Conservation (phyloP, 2,113 vertebrate species). For the Boleophthalmus pectinirostris region DNA sequence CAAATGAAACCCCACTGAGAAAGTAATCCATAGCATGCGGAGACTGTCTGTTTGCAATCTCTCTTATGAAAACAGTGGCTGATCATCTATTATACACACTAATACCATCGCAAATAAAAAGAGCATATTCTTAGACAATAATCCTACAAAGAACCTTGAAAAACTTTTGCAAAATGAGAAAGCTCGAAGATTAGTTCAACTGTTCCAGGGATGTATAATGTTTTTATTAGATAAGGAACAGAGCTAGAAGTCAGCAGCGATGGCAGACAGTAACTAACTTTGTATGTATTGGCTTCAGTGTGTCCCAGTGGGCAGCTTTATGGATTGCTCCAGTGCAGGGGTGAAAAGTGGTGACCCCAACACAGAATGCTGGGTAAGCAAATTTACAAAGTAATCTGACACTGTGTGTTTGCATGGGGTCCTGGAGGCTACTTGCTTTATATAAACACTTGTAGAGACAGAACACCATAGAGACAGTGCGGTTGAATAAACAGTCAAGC, state of each 20-base stretch:
- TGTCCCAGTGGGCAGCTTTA: constrained; percentile 40
- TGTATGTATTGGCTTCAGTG: constrained; percentile 35
- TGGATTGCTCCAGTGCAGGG: constrained; percentile 51
- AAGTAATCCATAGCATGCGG: background rate
- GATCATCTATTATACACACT: background rate
- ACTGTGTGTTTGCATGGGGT: constrained; percentile 13
- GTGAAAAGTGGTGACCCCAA: constrained; percentile 53
- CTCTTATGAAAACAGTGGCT: constrained; percentile 3
- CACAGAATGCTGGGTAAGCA: constrained; percentile 65
- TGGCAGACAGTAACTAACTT: constrained; percentile 32
- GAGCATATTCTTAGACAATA: background rate
- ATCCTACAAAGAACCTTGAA: background rate
- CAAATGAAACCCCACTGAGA: background rate
- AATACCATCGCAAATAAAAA: background rate
- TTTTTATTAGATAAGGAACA: constrained; percentile 33
- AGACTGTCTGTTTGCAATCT: background rate
- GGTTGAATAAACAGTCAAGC: background rate
- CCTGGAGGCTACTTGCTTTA: background rate
- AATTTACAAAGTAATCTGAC: constrained; percentile 60
- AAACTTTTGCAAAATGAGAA: background rate
- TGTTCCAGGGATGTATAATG: constrained; percentile 1
- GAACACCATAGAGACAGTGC: background rate
- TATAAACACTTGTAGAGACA: constrained; percentile 4
- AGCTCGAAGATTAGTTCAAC: constrained; percentile 20
- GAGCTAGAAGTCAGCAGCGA: constrained; percentile 35